Evolutionary conservation across 2,113 vertebrate species (phyloP).

Genomic region (Turnix velox): DNA sequence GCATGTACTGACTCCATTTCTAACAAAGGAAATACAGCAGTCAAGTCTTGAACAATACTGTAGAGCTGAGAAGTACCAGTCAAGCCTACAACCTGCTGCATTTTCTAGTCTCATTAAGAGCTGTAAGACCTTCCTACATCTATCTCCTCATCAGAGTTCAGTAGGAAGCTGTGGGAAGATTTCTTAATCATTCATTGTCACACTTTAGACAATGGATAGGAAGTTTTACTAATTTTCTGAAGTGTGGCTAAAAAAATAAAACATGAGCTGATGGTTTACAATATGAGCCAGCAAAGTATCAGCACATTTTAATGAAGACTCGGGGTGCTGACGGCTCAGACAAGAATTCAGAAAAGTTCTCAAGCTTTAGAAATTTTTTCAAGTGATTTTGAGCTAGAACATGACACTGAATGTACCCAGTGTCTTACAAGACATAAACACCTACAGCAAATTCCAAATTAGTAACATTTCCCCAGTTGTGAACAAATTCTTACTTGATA

Average conservation of each 20-base stretch:
- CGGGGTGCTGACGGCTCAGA: neutral
- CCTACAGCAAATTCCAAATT: neutral
- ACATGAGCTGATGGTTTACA: neutral
- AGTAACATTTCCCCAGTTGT: neutral
- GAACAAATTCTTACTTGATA: neutral
- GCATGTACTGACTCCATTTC: rapidly evolving
- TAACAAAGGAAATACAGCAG: neutral
- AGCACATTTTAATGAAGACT: neutral
- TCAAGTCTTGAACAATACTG: neutral
- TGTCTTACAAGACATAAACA: neutral
- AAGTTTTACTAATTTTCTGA: neutral
- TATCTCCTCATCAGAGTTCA: neutral
- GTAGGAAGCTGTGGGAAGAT: neutral
- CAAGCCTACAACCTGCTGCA: neutral
- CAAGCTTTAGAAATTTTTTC: neutral
- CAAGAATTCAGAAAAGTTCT: neutral
- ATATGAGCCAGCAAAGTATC: neutral
- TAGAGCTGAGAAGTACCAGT: neutral
- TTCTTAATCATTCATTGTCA: neutral
- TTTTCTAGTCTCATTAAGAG: neutral
- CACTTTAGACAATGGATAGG: neutral
- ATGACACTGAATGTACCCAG: neutral
- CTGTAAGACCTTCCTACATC: neutral
- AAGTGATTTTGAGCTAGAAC: neutral
- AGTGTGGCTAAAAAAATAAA: neutral